phyloP scores from a whole-genome alignment of 2,113 vertebrate species.

The Puntigrus tetrazona region DNA sequence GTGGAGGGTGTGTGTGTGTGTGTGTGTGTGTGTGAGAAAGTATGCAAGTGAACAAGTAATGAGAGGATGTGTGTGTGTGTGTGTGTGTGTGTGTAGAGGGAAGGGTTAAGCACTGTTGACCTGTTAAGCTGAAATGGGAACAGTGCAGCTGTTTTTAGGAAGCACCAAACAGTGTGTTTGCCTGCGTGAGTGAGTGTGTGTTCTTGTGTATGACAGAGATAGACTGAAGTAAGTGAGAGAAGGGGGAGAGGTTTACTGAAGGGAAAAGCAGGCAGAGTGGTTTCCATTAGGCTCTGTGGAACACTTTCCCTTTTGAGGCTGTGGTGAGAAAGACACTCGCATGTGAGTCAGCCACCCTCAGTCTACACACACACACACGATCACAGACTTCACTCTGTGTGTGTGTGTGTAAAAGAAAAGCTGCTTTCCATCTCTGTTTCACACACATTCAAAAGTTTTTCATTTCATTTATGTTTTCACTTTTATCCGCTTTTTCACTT shows the following conservation, averaged over 20 bases:
- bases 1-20: slow-evolving; percentile 2
- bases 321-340: slow-evolving; percentile 52
- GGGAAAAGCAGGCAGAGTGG: slow-evolving; percentile 48
- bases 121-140: slow-evolving; percentile 41
- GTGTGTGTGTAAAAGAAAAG: neutral
- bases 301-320: slow-evolving; percentile 58
- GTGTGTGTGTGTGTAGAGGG: neutral
- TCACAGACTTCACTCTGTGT: neutral
- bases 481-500: neutral
- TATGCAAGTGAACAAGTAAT: neutral
- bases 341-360: slow-evolving; percentile 48
- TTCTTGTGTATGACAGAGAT: slow-evolving; percentile 22
- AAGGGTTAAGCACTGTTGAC: slow-evolving; percentile 50
- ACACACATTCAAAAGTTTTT: slow-evolving; percentile 1
- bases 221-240: slow-evolving; percentile 16
- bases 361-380: neutral
- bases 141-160: slow-evolving; percentile 45
- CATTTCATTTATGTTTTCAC: neutral
- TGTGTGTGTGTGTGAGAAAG: slow-evolving; percentile 1
- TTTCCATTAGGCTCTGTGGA: slow-evolving; percentile 57
- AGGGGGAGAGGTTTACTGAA: slow-evolving; percentile 32
- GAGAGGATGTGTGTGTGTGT: slow-evolving; percentile 15
- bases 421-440: slow-evolving; percentile 14
- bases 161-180: slow-evolving; percentile 24
- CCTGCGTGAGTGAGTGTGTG: slow-evolving; percentile 14